Evolutionary conservation across 2,888 invertebrate genomes (phyloP).

Genomic region (Arge pagana): DNA sequence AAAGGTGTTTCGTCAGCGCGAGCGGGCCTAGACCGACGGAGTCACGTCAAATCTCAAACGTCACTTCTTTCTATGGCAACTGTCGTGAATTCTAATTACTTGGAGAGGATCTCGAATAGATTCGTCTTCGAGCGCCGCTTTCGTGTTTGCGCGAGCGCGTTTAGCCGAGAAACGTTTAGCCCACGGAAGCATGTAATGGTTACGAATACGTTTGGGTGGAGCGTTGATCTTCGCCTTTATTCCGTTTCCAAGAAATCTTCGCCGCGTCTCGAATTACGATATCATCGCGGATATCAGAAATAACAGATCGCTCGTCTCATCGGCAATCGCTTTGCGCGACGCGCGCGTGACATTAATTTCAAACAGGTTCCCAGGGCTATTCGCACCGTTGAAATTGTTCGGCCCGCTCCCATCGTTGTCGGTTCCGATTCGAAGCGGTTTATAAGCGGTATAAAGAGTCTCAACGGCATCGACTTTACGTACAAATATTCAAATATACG

Average conservation of each 20-base stretch:
- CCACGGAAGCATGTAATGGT: constrained; percentile 18
- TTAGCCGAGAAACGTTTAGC: too few species aligned
- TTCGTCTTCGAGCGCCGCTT: constrained; percentile 8
- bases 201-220: too few species aligned
- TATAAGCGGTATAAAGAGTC: too few species aligned
- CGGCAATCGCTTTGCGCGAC: constrained; percentile 13
- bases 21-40: background rate
- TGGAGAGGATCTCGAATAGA: constrained; percentile 6
- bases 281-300: too few species aligned
- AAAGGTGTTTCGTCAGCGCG: background rate
- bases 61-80: constrained; percentile 1
- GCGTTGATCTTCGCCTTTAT: too few species aligned
- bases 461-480: constrained; percentile 12
- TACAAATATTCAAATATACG: background rate
- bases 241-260: too few species aligned
- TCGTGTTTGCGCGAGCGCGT: constrained; percentile 2
- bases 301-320: too few species aligned
- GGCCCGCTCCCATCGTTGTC: constrained; percentile 3
- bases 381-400: constrained; percentile 10
- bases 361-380: constrained; percentile 19
- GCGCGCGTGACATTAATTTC: constrained; percentile 22
- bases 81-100: constrained; percentile 19
- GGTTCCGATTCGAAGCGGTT: constrained; percentile 12
- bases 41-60: constrained; percentile 7
- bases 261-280: too few species aligned